Evolutionary conservation across 1,140 invertebrate species (phyloP), one percentile per base, ranked within the genome.

Genomic region (Drosophila kepulauana): DNA sequence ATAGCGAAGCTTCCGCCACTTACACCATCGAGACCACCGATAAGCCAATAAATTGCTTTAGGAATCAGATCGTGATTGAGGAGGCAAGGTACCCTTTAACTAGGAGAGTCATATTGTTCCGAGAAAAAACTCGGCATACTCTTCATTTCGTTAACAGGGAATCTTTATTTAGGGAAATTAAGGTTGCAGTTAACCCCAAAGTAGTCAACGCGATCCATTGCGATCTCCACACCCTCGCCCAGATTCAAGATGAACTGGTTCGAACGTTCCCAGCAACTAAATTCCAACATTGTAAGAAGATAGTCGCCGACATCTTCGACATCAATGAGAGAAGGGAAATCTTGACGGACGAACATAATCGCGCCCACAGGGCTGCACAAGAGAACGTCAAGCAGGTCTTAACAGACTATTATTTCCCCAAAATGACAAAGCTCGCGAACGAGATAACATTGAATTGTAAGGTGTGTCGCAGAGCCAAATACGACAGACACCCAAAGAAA

Each of bases 1-100:
- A n/a, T n/a, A n/a, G n/a, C n/a, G n/a, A n/a, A n/a, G n/a, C n/a
- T n/a, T n/a, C n/a, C n/a, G n/a, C n/a, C n/a, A 61, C 58, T 30
- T 48, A 16, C 15, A 62, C 58, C 6, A 35, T 62, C 13, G 43
- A 62, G 25, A 35, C 58, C n/a, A 61, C 43, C 7, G 58, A 61
- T n/a, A 56, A 68, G 7, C 56, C 65, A 8, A 11, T 58, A 2
- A 66, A 66, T 8, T 66, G 63, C 49, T 66, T 66, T 7, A 66
- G 63, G 13, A 66, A 66, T 8, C 65, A 68, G n/a, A 68, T 68
- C 20, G 20, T 68, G n/a, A 1, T 59, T n/a, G 11, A 75, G 13
- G 45, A 68, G 6, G 13, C 11, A 5, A n/a, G 41, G 30, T 30
- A 45, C 13, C 25, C 20, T 7, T 30, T 57, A 1, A 49, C 49